Evolutionary conservation across 1,140 invertebrate genomes (phyloP).

Genomic region (Hycleus cichorii): DNA sequence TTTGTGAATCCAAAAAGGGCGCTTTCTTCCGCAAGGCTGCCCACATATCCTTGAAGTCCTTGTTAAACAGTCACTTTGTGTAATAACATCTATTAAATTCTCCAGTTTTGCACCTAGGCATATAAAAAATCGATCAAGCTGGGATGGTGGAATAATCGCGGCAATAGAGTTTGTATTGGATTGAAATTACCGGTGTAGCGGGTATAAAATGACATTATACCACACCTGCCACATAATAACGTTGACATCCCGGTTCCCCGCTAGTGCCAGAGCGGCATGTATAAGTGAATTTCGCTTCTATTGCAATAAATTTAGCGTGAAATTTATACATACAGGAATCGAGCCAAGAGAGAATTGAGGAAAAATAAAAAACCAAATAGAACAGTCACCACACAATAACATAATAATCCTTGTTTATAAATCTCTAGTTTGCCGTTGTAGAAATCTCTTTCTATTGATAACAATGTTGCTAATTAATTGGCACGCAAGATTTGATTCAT

Average conservation of each 20-base stretch:
- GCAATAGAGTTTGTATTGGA: background rate
- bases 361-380: too few relatives aligned
- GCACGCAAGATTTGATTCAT: conserved; percentile 10
- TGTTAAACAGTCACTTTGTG: too few relatives aligned
- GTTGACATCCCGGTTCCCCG: conserved; percentile 14
- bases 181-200: conserved; percentile 8
- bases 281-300: conserved; percentile 18
- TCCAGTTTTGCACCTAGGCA: too few relatives aligned
- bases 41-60: too few relatives aligned
- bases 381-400: background rate
- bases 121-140: too few relatives aligned
- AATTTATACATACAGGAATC: conserved; percentile 9
- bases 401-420: background rate
- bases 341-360: background rate
- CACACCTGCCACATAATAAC: conserved; percentile 20
- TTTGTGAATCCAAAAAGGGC: too few relatives aligned
- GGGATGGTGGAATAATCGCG: too few relatives aligned
- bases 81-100: too few relatives aligned
- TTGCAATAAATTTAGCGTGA: conserved; percentile 16
- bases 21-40: too few relatives aligned
- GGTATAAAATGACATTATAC: conserved; percentile 12
- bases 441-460: background rate
- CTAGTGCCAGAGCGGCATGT: background rate
- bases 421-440: background rate
- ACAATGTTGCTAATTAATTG: conserved; percentile 18